These are phyloP conservation scores for Platyrinchus mystaceus DNA, from an alignment of 2,797 vertebrate species.

Conservation along the genomic window DNA sequence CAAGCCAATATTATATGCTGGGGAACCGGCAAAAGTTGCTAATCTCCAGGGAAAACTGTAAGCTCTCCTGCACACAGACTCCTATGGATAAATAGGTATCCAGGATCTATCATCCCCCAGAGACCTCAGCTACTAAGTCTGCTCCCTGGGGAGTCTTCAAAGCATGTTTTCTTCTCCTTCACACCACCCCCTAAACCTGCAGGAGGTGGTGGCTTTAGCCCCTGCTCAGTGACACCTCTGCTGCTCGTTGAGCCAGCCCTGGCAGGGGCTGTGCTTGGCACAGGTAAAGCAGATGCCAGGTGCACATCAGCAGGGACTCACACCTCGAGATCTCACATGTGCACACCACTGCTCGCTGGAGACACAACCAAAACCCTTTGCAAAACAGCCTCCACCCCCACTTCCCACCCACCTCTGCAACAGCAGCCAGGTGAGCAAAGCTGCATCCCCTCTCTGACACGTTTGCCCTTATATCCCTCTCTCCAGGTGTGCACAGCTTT, in stretches of 20 bases:
- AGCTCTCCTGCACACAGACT: not conserved
- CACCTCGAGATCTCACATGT: not conserved
- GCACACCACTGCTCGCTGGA: accelerated
- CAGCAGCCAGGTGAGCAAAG: not conserved
- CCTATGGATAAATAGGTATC: not conserved
- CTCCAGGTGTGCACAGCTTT: not conserved
- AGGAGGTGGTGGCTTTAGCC: accelerated
- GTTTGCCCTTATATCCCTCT: not conserved
- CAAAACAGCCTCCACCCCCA: accelerated
- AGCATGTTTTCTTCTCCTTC: not conserved
- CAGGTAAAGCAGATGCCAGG: not conserved
- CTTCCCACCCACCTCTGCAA: not conserved
- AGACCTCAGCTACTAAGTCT: not conserved
- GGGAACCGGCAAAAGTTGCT: not conserved
- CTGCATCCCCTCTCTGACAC: not conserved
- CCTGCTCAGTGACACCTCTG: not conserved
- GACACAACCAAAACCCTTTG: not conserved
- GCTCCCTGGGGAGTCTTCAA: not conserved
- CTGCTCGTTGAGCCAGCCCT: not conserved
- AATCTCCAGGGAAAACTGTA: slow-evolving; percentile 17
- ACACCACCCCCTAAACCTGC: not conserved
- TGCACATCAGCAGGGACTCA: not conserved
- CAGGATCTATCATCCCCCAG: not conserved
- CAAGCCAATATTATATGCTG: slow-evolving; percentile 42
- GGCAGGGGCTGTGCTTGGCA: not conserved